Percentiles rank a stretch among this genome's conserved stretches.
phyloP scores from a whole-genome alignment of 1,140 invertebrate genomes.

The Propsilocerus akamusi region DNA sequence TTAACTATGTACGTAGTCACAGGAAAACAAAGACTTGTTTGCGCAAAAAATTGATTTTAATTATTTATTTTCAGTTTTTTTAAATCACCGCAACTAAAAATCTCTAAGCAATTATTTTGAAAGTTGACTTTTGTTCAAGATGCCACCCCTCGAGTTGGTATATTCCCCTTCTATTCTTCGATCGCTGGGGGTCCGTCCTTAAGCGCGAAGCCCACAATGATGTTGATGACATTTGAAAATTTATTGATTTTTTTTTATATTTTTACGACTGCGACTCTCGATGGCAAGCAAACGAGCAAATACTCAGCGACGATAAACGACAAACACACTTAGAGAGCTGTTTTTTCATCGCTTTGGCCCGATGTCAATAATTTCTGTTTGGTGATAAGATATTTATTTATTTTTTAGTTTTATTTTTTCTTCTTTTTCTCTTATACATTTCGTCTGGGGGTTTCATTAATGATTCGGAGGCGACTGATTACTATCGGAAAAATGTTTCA shows the following conservation, averaged over 20 bases:
- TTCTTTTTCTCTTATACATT: neutral
- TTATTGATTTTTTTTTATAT: slow-evolving; percentile 1
- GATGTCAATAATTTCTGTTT: neutral
- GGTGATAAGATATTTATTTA: neutral
- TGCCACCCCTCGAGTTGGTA: no score
- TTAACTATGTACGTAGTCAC: no score
- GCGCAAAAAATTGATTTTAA: no score
- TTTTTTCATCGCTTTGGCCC: neutral
- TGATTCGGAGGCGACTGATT: slow-evolving; percentile 1
- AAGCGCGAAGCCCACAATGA: slow-evolving; percentile 2
- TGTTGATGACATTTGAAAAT: slow-evolving; percentile 1
- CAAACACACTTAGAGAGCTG: neutral
- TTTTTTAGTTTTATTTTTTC: no score
- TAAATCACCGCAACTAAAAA: no score
- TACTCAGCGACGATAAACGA: neutral
- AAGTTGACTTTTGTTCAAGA: no score
- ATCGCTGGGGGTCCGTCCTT: no score
- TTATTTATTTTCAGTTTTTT: no score
- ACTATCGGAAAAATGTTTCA: neutral
- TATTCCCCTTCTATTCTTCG: no score
- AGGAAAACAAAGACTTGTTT: no score
- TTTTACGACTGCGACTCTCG: neutral
- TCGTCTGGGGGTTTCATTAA: neutral
- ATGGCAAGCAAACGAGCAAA: neutral
- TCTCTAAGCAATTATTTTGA: no score